Evolutionary conservation across 2,797 vertebrate species (phyloP), one percentile per base, ranked within the genome.

Genomic region (Hydrocynus forskahlii): DNA sequence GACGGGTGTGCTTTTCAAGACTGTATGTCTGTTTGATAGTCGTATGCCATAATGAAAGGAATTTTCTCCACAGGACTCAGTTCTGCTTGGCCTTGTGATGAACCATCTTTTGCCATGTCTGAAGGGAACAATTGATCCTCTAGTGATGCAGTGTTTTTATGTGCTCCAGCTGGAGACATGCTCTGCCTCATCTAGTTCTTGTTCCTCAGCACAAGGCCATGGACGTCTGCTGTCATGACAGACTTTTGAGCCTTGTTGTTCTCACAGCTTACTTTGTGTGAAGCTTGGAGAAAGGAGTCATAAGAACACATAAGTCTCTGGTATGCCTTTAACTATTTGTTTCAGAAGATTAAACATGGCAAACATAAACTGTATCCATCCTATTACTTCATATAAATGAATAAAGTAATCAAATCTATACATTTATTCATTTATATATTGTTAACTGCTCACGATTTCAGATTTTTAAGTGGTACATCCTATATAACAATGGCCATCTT

Each of bases 101-200:
- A 81, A 63, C 40, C 52, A n/a, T 75, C 40, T 12, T 68, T 23
- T 69, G 73, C 43, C 55, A 71, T 69, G 57, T 71, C 67, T 81
- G 55, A 76, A 45, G 29, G 45, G 55, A 70, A 60, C 19, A 70
- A 69, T 68, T 60, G 62, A 52, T 76, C 43, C 57, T 70, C 72
- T 69, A 35, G 73, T 54, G 54, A 75, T 76, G 63, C 50, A 55
- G 78, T 57, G 23, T 80, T 74, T 74, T 68, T 21, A 73, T 48
- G 50, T 68, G 21, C 50, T 80, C 62, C 73, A 62, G 55, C 54
- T 62, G 9, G 45, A 60, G 43, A 74, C 70, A 45, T 19, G 35
- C 25, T 35, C 25, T 73, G 52, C 57, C 12, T 72, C 23, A 68
- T 75, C 52, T 60, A 57, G 71, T 9, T 14, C 66, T 35, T 75